A percentile compares a stretch with the other conserved stretches of the same genome.
Conservation (phyloP, 2,797 vertebrate genomes). For the Lophius americanus region DNA sequence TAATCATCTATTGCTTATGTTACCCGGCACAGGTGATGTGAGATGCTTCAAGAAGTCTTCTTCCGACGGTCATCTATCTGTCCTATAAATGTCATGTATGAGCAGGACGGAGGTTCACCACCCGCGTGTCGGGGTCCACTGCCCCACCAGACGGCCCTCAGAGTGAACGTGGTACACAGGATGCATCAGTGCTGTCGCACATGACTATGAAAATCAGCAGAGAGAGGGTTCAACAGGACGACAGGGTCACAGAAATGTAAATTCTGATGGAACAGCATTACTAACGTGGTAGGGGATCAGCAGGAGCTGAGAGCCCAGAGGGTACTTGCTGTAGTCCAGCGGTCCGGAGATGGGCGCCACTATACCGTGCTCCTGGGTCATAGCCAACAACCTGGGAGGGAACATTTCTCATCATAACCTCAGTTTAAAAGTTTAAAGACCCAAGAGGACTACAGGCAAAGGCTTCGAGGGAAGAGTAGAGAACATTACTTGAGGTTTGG, state of each 20-base stretch:
- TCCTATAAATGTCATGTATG: background rate
- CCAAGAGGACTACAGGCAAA: too few relatives aligned
- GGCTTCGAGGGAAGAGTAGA: background rate
- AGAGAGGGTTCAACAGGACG: background rate
- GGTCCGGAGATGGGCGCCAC: constrained; percentile 79
- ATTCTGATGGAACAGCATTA: background rate
- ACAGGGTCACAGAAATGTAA: background rate
- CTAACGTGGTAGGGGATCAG: constrained; percentile 87
- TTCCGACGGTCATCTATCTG: background rate
- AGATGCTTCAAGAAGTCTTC: background rate
- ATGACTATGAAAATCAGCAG: constrained; percentile 74
- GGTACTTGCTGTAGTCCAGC: constrained; percentile 82
- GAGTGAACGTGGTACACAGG: constrained; percentile 83
- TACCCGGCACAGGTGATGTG: background rate
- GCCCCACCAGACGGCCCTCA: constrained; percentile 78
- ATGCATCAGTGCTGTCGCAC: constrained; percentile 87
- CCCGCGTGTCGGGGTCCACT: constrained; percentile 85
- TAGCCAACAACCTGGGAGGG: constrained; percentile 79
- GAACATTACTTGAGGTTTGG: constrained; percentile 81
- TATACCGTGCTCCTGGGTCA: constrained; percentile 89
- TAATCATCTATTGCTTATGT: background rate
- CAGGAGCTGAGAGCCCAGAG: constrained; percentile 79
- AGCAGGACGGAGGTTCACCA: constrained; percentile 76
- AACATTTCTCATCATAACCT: constrained; percentile 14
- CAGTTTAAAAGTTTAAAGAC: background rate